These are phyloP conservation scores for Champsocephalus gunnari DNA, from an alignment of 2,797 vertebrate genomes.

Conservation along the genomic window DNA sequence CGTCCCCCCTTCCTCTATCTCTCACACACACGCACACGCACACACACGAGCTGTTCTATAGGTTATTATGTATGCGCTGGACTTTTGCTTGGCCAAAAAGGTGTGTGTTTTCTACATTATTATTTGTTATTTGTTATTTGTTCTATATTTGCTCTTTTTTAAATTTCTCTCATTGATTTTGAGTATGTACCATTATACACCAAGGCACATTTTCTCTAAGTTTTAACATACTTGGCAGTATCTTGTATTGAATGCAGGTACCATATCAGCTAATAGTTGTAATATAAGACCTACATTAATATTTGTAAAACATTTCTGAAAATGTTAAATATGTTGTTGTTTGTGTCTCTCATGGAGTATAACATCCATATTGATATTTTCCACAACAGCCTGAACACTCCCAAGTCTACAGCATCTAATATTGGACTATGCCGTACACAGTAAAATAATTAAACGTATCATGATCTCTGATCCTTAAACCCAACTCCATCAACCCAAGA, in stretches of 20 bases:
- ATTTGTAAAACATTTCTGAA: no score
- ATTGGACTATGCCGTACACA: not conserved
- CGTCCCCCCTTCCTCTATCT: not conserved
- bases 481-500: not conserved
- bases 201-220: no score
- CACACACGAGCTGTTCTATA: not conserved
- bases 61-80: not conserved
- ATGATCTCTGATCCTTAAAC: not conserved
- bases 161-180: no score
- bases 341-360: not conserved
- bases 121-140: no score
- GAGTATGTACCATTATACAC: no score
- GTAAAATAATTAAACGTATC: not conserved
- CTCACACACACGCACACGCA: not conserved
- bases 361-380: not conserved
- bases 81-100: not conserved
- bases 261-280: not conserved
- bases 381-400: not conserved
- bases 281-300: not conserved
- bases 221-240: no score
- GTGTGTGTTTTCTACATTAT: no score
- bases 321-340: not conserved
- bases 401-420: not conserved
- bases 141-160: no score
- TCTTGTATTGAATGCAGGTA: not conserved